These are phyloP conservation scores for Hemistola chrysoprasaria DNA, from an alignment of 2,888 invertebrate species.

Conservation along the genomic window DNA sequence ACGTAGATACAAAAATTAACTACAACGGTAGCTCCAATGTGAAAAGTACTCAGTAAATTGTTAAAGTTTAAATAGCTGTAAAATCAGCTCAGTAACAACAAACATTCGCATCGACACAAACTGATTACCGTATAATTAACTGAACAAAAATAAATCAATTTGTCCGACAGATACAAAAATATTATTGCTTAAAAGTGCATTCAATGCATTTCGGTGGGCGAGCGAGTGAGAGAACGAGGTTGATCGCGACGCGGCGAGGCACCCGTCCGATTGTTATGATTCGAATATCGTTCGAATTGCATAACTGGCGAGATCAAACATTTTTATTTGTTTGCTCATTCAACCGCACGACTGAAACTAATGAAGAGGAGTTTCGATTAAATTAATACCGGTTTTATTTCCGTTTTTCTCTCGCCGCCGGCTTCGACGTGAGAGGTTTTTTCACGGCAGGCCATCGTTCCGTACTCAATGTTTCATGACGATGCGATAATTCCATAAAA, in stretches of 20 bases:
- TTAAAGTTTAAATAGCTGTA: conserved; percentile 16
- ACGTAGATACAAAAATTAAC: no score
- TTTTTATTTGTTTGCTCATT: conserved; percentile 77
- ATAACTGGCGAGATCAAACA: conserved; percentile 74
- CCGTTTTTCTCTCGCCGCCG: conserved; percentile 50
- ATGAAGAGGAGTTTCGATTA: conserved; percentile 77
- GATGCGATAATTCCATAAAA: conserved; percentile 58
- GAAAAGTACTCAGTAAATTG: conserved; percentile 17
- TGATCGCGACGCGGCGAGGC: conserved; percentile 27
- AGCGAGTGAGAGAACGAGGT: conserved; percentile 2
- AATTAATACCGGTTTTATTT: conserved; percentile 73
- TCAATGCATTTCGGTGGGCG: conserved; percentile 17
- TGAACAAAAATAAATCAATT: conserved; percentile 29
- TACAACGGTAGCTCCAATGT: no score
- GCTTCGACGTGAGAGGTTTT: conserved; percentile 47
- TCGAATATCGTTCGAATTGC: conserved; percentile 66
- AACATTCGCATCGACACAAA: conserved; percentile 13
- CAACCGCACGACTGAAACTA: conserved; percentile 74
- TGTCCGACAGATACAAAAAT: conserved; percentile 25
- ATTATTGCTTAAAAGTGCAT: conserved; percentile 28
- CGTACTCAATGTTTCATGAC: conserved; percentile 46
- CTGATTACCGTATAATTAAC: conserved; percentile 28
- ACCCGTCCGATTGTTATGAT: conserved; percentile 61
- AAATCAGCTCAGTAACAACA: conserved; percentile 19
- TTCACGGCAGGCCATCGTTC: conserved; percentile 37